Evolutionary conservation across 2,888 invertebrate genomes (phyloP), one percentile per base, ranked within the genome.

Genomic region (Lithophane socia): DNA sequence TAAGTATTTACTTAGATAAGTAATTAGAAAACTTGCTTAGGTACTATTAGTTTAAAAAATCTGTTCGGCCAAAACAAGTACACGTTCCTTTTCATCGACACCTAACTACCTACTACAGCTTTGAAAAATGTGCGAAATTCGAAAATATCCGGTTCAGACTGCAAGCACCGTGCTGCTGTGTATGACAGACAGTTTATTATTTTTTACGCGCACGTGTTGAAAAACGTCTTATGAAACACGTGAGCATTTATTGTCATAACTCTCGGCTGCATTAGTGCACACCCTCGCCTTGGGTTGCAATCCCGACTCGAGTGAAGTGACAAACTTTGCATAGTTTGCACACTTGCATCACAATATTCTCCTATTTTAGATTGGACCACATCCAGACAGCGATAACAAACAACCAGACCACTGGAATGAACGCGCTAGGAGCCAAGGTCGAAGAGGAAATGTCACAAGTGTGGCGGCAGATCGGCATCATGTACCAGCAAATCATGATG

Each of bases 381-480:
- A 97, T 99, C 74, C 98, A 98, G 75, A 95, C 97, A 61, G 96
- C 97, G 2, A 97, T 99, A 79, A 95, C 98, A 84, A 97, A 97
- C 83, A 98, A 98, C 90, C 98, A 99, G 89, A 97, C 97, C 60
- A 97, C 97, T 3, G 97, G 98, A 0, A 94, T 98, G 76, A 97
- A 97, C 9, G 98, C 98, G 93, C 94, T 99, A 71, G 98, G 98
- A 70, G 95, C 97, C 0, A 98, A 98, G 90, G 97, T 99, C 91
- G 98, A 98, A 88, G 96, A 97, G 21, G 98, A 98, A 92, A 98
- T 99, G 92, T 97, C 98, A 85, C 98, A 98, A 92, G 98, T 99
- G 24, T 99, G 99, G 99, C 97, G 98, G 42, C 99, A 99, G 93
- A 99, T 99, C 87, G 98, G 98, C 83, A 98, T 98, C 76, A 98